Evolutionary conservation across 2,113 vertebrate genomes (phyloP), one percentile per base, ranked within the genome.

Genomic region (Phrynocephalus versicolor): DNA sequence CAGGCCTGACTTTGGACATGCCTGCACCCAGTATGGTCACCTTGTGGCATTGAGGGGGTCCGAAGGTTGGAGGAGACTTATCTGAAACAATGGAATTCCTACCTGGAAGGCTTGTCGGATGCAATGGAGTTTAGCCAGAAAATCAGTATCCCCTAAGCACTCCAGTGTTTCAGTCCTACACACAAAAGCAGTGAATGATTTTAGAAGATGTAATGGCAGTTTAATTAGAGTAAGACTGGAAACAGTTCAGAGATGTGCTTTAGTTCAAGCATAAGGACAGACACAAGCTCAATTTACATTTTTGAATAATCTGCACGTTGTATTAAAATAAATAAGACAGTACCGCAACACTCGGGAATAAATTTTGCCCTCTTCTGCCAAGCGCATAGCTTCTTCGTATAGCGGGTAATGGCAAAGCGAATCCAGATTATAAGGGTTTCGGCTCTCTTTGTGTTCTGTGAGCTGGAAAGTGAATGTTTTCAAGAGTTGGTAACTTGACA

Each of bases 71-170:
- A 51, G 45, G 10, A 51, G 10, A 5, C 5, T 51, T 51, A 51
- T 10, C 10, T 30, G 9, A 27, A 67, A 25, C 35, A n/a, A 2
- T 65, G n/a, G 58, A 51, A 30, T 55, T 45, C 30, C 86, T 96
- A 99, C 99, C 98, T 99, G 97, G 92, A 98, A 98, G 23, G 97
- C 98, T 92, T 99, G 98, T 35, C 98, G 97, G 88, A 99, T 96
- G 81, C 99, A 99, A 72, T 99, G 98, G 84, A 99, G 94, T 92
- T 99, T 99, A 57, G 99, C 98, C 88, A 99, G 96, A 92, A 99
- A 99, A 81, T 99, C 98, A 2, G 96, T 95, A 94, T 99, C 98
- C 62, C 98, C 97, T 0, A 97, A 94, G 91, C 99, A 99, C 84
- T 98, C 98, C 90, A 99, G 95, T 95, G 98, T 95, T 93, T 99